These are phyloP conservation scores for Oceanodroma leucorhoa DNA, from an alignment of 2,797 vertebrate genomes.

Conservation along the genomic window DNA sequence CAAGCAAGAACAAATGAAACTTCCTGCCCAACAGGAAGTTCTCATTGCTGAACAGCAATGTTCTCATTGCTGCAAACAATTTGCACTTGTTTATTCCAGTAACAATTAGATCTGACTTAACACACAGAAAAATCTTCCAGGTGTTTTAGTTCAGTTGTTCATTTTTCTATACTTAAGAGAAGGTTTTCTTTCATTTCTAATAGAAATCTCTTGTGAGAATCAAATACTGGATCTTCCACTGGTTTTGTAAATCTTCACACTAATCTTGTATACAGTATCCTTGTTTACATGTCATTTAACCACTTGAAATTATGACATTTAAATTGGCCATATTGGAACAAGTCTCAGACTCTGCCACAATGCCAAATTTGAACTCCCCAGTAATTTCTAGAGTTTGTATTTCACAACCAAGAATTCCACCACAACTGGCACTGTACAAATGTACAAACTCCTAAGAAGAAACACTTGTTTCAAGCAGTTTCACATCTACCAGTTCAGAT, in stretches of 20 bases:
- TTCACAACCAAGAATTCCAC: neutral
- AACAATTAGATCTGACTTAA: neutral
- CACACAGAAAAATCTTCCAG: neutral
- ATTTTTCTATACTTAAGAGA: neutral
- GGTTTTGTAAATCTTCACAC: neutral
- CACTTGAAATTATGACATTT: neutral
- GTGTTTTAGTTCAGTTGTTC: neutral
- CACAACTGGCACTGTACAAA: neutral
- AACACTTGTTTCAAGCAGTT: neutral
- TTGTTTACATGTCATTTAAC: neutral
- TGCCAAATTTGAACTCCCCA: neutral
- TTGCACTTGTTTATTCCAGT: neutral
- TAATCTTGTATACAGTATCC: neutral
- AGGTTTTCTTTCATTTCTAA: neutral
- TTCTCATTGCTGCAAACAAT: constrained; percentile 18
- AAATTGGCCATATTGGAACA: neutral
- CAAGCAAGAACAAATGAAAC: constrained; percentile 33
- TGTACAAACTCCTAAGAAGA: neutral
- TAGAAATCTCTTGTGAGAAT: neutral
- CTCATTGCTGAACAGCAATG: constrained; percentile 4
- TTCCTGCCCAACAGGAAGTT: constrained; percentile 33
- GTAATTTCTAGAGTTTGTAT: neutral
- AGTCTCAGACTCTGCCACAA: neutral
- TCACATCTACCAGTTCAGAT: neutral
- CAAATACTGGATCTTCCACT: neutral